These are phyloP conservation scores for Anneissia japonica DNA, from an alignment of 35 echinoderm and acorn worm genomes.

Conservation along the genomic window DNA sequence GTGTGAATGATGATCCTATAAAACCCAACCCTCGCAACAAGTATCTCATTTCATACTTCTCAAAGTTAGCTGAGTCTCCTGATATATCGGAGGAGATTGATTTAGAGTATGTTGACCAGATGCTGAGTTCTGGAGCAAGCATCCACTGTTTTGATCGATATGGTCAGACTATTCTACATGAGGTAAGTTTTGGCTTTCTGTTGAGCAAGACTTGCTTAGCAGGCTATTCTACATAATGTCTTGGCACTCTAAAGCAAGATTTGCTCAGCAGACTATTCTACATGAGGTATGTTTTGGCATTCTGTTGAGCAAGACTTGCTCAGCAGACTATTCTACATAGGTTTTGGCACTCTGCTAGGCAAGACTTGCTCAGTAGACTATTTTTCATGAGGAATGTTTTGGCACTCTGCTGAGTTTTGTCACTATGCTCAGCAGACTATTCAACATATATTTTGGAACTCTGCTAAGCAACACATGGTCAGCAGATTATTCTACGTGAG, in stretches of 20 bases:
- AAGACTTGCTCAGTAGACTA: slow-evolving; percentile 35
- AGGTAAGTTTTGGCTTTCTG: slow-evolving; percentile 36
- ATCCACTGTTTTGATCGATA: slow-evolving; percentile 73
- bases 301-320: not conserved
- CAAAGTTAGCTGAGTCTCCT: slow-evolving; percentile 41
- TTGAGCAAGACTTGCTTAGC: not conserved
- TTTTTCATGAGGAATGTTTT: slow-evolving; percentile 80
- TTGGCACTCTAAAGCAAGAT: not conserved
- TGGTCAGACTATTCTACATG: slow-evolving; percentile 89
- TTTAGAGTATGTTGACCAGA: slow-evolving; percentile 62
- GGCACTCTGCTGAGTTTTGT: not conserved
- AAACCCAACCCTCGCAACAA: slow-evolving; percentile 50
- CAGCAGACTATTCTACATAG: not conserved
- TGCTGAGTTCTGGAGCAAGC: slow-evolving; percentile 50
- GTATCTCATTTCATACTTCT: slow-evolving; percentile 85
- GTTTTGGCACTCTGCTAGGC: not conserved
- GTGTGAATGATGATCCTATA: not conserved
- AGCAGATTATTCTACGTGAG: not conserved
- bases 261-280: slow-evolving; percentile 56
- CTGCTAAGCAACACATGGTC: too few species aligned
- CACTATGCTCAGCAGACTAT: not conserved
- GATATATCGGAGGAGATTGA: slow-evolving; percentile 39
- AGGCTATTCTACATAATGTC: not conserved
- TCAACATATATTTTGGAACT: slow-evolving; percentile 38
- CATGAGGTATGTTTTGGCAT: slow-evolving; percentile 71